These are phyloP conservation scores for Peromyscus maniculatus DNA, from an alignment of 2,113 vertebrate genomes.

Conservation along the genomic window DNA sequence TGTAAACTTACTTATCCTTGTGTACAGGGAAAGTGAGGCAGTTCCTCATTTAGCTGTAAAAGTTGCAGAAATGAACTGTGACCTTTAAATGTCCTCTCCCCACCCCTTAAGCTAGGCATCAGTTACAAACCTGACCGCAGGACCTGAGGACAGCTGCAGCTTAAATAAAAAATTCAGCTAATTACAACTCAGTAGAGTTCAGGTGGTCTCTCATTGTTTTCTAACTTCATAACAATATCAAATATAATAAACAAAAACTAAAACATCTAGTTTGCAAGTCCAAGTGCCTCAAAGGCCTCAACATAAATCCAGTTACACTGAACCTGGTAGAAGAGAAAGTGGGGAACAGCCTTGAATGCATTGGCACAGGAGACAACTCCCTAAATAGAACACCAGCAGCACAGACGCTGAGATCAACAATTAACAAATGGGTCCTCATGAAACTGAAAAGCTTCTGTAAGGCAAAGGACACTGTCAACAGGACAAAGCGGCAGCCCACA, in stretches of 20 bases:
- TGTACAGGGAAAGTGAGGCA: neutral
- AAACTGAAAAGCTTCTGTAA: neutral
- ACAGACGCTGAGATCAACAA: too few relatives aligned
- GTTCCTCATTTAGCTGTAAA: neutral
- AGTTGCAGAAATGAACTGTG: neutral
- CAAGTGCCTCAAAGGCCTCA: too few relatives aligned
- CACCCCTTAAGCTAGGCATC: neutral
- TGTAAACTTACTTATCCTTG: neutral
- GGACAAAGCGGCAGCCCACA: neutral
- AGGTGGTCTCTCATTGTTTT: neutral
- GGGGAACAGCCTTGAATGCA: too few relatives aligned
- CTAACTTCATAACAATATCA: neutral
- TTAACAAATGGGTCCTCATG: neutral
- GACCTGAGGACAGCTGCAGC: neutral
- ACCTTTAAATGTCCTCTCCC: neutral
- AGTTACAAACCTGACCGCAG: neutral
- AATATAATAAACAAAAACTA: conserved; percentile 10
- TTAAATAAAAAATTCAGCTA: neutral
- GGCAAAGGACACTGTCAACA: neutral
- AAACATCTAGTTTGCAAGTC: neutral
- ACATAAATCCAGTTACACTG: too few relatives aligned
- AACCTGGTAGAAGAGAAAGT: too few relatives aligned
- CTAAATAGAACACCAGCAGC: too few relatives aligned
- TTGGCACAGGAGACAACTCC: too few relatives aligned
- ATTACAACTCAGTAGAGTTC: neutral